Conservation (phyloP, 2,888 invertebrate species). For the Escarpia spicata region DNA sequence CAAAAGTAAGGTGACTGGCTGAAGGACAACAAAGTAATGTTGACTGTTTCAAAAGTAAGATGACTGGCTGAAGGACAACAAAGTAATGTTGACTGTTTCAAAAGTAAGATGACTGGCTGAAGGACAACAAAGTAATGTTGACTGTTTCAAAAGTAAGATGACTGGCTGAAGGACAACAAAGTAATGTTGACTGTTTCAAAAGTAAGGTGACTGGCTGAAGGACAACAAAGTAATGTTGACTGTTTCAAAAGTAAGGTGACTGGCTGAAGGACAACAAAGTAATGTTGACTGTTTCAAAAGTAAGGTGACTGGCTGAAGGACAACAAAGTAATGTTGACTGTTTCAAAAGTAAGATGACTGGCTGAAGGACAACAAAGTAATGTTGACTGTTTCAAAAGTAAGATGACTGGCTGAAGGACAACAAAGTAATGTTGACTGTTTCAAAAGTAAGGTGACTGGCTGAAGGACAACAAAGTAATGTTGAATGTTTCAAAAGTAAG, state of each 20-base stretch:
- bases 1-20: neutral
- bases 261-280: neutral
- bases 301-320: neutral
- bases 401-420: too few relatives aligned
- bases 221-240: too few relatives aligned
- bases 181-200: too few relatives aligned
- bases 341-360: neutral
- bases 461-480: too few relatives aligned
- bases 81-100: too few relatives aligned
- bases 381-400: neutral
- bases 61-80: neutral
- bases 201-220: neutral
- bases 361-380: too few relatives aligned
- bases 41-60: neutral
- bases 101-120: neutral
- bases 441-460: neutral
- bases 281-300: too few relatives aligned
- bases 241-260: neutral
- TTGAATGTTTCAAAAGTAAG: neutral
- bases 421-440: too few relatives aligned
- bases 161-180: neutral
- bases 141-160: neutral
- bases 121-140: too few relatives aligned
- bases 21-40: too few relatives aligned
- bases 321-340: too few relatives aligned